Percentiles rank a stretch among this genome's conserved stretches.
These are phyloP conservation scores for Erebia palarica DNA, from an alignment of 2,888 invertebrate genomes.

Conservation along the genomic window DNA sequence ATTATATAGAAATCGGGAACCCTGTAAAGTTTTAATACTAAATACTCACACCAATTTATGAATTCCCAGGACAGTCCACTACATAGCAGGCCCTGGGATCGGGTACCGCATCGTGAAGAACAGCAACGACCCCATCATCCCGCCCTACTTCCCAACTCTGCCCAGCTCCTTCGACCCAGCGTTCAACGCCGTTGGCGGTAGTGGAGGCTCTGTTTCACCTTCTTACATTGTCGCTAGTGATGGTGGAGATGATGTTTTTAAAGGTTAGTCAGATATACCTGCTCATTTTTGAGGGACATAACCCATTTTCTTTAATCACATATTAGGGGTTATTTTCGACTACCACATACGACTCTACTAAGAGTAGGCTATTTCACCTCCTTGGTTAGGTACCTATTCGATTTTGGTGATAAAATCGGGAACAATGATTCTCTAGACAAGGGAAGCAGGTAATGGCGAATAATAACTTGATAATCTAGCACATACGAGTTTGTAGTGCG, in stretches of 20 bases:
- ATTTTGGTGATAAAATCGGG: too few relatives aligned
- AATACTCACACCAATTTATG: neutral
- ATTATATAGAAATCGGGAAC: too few relatives aligned
- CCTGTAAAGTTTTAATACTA: too few relatives aligned
- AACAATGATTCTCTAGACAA: too few relatives aligned
- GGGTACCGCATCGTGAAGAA: slow-evolving; percentile 89
- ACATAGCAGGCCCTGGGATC: slow-evolving; percentile 90
- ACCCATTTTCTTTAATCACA: too few relatives aligned
- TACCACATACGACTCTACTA: too few relatives aligned
- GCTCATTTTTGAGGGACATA: neutral
- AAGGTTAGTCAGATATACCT: slow-evolving; percentile 56
- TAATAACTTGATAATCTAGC: too few relatives aligned
- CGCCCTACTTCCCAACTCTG: slow-evolving; percentile 82
- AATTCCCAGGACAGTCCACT: slow-evolving; percentile 85
- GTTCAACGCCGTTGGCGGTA: slow-evolving; percentile 64
- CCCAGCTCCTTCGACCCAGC: slow-evolving; percentile 81
- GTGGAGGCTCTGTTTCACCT: slow-evolving; percentile 45
- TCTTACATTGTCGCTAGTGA: slow-evolving; percentile 54
- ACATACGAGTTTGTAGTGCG: too few relatives aligned
- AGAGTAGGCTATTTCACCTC: too few relatives aligned
- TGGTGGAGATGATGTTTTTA: slow-evolving; percentile 67
- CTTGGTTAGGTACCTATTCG: too few relatives aligned
- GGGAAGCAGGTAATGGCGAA: too few relatives aligned
- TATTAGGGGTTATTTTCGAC: too few relatives aligned
- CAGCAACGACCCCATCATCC: slow-evolving; percentile 85